A percentile compares a stretch with the other conserved stretches of the same genome.
Evolutionary conservation across 2,113 vertebrate genomes (phyloP).

Genomic region (Hypanus sabinus): DNA sequence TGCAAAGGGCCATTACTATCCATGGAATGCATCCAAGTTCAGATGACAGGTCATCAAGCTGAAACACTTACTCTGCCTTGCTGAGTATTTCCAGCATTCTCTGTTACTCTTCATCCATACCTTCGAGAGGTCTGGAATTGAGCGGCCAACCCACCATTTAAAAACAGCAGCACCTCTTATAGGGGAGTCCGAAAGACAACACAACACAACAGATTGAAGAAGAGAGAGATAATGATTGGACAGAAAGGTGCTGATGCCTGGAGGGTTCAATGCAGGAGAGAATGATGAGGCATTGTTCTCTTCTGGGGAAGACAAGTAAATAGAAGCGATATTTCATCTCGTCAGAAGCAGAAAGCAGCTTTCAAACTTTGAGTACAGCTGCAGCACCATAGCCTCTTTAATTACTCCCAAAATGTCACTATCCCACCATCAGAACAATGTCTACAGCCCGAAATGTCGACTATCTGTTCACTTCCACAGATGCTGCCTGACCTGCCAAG

Average conservation of each 20-base stretch:
- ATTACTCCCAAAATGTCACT: not conserved
- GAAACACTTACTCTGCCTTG: too few relatives aligned
- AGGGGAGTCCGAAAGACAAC: not conserved
- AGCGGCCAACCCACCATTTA: not conserved
- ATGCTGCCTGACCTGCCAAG: too few relatives aligned
- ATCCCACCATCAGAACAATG: not conserved
- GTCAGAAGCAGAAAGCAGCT: not conserved
- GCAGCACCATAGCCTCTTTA: not conserved
- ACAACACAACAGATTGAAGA: not conserved
- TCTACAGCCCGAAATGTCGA: too few relatives aligned
- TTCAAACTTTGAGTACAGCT: not conserved
- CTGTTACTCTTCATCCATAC: too few relatives aligned
- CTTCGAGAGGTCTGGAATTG: not conserved
- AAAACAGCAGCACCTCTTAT: not conserved
- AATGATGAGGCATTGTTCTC: too few relatives aligned
- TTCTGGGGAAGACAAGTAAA: too few relatives aligned
- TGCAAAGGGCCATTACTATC: too few relatives aligned
- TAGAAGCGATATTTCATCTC: not conserved
- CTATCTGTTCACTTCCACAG: too few relatives aligned
- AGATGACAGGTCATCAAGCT: too few relatives aligned
- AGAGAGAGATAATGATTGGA: not conserved
- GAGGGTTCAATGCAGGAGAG: too few relatives aligned
- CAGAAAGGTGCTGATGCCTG: not conserved
- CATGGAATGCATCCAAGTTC: too few relatives aligned
- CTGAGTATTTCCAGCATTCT: too few relatives aligned